Evolutionary conservation across 2,113 vertebrate species (phyloP).

Genomic region (Toxotes jaculatrix): DNA sequence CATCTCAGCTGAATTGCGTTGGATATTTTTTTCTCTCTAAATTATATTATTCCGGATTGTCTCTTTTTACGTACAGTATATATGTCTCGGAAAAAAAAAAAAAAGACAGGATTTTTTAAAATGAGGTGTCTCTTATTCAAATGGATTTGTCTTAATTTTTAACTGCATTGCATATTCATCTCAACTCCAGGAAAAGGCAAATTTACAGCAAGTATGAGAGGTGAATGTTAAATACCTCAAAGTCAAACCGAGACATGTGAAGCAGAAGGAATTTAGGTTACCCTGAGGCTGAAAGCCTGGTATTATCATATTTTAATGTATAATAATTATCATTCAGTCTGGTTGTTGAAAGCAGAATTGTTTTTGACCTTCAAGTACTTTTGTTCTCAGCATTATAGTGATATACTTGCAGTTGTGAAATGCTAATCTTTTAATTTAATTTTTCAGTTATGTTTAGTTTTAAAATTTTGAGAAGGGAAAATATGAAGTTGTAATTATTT

Average conservation of each 20-base stretch:
- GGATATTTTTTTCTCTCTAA: slow-evolving; percentile 49
- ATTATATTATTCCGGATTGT: slow-evolving; percentile 58
- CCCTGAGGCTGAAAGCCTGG: slow-evolving; percentile 52
- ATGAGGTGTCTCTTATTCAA: slow-evolving; percentile 52
- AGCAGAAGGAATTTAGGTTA: slow-evolving; percentile 49
- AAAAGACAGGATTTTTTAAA: slow-evolving; percentile 20
- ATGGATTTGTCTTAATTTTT: slow-evolving; percentile 61
- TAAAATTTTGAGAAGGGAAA: slow-evolving; percentile 64
- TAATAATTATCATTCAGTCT: slow-evolving; percentile 73
- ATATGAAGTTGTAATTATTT: slow-evolving; percentile 77
- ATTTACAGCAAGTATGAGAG: slow-evolving; percentile 57
- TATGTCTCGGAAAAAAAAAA: background rate
- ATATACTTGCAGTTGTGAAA: slow-evolving; percentile 69
- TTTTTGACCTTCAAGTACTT: slow-evolving; percentile 65
- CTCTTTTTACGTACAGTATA: slow-evolving; percentile 48
- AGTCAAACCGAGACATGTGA: slow-evolving; percentile 58
- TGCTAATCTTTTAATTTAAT: slow-evolving; percentile 62
- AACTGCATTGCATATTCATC: slow-evolving; percentile 58
- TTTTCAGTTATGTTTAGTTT: slow-evolving; percentile 63
- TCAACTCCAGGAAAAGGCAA: slow-evolving; percentile 59
- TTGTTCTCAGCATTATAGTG: slow-evolving; percentile 65
- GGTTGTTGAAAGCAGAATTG: slow-evolving; percentile 54
- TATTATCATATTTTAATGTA: slow-evolving; percentile 72
- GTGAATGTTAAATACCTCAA: slow-evolving; percentile 77
- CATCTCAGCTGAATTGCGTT: slow-evolving; percentile 43